Percentiles rank a stretch among this genome's conserved stretches.
phyloP scores from a whole-genome alignment of 2,113 vertebrate species.

The Cranoglanis bouderius region DNA sequence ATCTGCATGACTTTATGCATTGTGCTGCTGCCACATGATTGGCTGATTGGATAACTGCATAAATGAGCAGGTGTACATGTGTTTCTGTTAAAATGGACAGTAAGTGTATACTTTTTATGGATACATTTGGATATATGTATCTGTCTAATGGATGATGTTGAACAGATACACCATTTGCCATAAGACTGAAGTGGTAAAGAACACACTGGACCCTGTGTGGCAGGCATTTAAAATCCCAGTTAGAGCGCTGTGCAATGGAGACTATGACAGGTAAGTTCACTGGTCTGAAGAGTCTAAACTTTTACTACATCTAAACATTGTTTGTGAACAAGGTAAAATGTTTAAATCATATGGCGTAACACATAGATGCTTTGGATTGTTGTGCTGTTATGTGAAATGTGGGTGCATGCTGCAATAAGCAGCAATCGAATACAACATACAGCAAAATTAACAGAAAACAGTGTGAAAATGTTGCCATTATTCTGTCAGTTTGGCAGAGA shows the following conservation, averaged over 20 bases:
- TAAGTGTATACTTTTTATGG: not conserved
- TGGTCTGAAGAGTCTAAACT: not conserved
- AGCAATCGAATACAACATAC: not conserved
- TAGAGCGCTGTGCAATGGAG: slow-evolving; percentile 87
- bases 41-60: not conserved
- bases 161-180: slow-evolving; percentile 88
- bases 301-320: not conserved
- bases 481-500: not conserved
- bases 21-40: not conserved
- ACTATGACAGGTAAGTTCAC: slow-evolving; percentile 82
- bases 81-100: not conserved
- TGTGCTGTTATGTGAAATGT: not conserved
- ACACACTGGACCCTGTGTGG: slow-evolving; percentile 90
- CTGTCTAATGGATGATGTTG: slow-evolving; percentile 26
- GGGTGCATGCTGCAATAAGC: not conserved
- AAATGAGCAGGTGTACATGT: not conserved
- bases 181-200: slow-evolving; percentile 91
- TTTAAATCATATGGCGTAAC: not conserved
- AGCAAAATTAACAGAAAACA: not conserved
- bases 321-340: not conserved
- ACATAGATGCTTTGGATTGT: not conserved
- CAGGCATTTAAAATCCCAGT: slow-evolving; percentile 91
- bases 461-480: not conserved
- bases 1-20: not conserved
- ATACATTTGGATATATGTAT: not conserved